phyloP scores from a whole-genome alignment of 2,113 vertebrate species.

The Psilopogon haemacephalus region DNA sequence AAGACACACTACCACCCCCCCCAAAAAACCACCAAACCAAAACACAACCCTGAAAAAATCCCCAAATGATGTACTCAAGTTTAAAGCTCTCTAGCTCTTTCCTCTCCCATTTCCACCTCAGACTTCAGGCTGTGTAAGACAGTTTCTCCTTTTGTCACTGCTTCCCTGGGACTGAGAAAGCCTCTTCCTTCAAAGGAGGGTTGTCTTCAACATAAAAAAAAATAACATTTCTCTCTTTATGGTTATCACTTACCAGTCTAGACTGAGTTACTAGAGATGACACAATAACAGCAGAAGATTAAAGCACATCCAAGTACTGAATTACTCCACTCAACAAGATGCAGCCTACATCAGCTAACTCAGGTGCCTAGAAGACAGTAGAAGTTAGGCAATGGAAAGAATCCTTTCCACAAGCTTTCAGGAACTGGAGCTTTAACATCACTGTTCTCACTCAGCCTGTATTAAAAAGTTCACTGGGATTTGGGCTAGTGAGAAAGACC shows the following conservation, averaged over 20 bases:
- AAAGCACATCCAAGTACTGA: background rate
- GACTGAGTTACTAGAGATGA: background rate
- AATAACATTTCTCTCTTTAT: background rate
- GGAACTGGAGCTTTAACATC: background rate
- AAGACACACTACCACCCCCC: no score
- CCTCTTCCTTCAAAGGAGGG: background rate
- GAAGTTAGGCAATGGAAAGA: background rate
- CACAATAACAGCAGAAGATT: background rate
- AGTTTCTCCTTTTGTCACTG: background rate
- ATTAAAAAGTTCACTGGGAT: background rate
- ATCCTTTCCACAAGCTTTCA: background rate
- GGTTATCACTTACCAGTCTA: background rate
- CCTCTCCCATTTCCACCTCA: background rate
- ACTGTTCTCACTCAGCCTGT: background rate
- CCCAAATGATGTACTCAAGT: background rate
- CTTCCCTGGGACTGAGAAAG: background rate
- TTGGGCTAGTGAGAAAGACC: background rate
- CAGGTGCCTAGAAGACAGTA: background rate
- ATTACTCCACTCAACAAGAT: background rate
- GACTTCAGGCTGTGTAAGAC: background rate
- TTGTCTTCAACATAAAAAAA: background rate
- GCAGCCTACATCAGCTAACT: background rate
- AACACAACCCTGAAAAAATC: background rate
- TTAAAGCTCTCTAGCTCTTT: background rate
- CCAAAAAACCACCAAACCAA: background rate